phyloP scores from a whole-genome alignment of 1,140 invertebrate species.

The Scaptodrosophila lebanonensis region DNA sequence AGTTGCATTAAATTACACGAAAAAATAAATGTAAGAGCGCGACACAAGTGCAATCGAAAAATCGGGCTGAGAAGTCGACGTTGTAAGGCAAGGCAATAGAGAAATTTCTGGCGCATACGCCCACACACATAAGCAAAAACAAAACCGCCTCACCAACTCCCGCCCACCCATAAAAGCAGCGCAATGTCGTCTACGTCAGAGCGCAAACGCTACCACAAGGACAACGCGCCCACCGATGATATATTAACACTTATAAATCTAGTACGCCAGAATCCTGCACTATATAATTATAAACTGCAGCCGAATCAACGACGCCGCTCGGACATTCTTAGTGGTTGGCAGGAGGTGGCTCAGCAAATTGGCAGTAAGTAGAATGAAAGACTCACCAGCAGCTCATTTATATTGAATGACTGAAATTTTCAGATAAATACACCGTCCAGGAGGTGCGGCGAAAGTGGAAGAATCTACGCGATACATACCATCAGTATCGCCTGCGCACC shows the following conservation, averaged over 20 bases:
- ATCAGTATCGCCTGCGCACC: constrained; percentile 72
- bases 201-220: constrained; percentile 75
- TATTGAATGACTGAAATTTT: no score
- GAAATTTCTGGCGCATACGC: neutral
- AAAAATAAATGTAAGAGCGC: no score
- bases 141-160: neutral
- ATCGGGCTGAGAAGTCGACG: neutral
- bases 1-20: no score
- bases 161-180: constrained; percentile 19
- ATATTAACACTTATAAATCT: constrained; percentile 68
- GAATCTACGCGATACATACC: constrained; percentile 69
- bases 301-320: constrained; percentile 65
- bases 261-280: constrained; percentile 67
- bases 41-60: neutral
- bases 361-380: constrained; percentile 52
- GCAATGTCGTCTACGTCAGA: constrained; percentile 54
- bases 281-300: constrained; percentile 74
- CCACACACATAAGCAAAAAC: constrained; percentile 1
- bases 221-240: constrained; percentile 68
- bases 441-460: constrained; percentile 74
- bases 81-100: neutral
- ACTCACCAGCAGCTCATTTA: no score
- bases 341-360: constrained; percentile 63
- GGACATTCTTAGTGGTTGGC: constrained; percentile 66
- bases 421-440: constrained; percentile 72